These are phyloP conservation scores for Sipha flava DNA, from an alignment of 1,140 invertebrate species.

Conservation along the genomic window DNA sequence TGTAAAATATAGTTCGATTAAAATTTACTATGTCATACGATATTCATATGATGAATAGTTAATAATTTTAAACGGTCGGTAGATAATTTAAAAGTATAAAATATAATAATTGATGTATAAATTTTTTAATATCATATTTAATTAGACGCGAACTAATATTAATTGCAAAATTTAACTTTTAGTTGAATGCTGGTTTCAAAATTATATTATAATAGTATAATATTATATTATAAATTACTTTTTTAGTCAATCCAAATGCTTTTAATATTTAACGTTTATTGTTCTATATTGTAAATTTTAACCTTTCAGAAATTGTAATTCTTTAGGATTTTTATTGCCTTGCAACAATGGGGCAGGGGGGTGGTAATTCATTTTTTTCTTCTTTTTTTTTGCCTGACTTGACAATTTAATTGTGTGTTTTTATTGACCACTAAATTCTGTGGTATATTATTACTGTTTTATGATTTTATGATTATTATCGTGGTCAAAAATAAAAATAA, in stretches of 20 bases:
- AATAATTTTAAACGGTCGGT: too few species aligned
- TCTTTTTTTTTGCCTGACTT: background rate
- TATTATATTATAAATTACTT: too few species aligned
- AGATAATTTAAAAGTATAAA: too few species aligned
- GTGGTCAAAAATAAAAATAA: background rate
- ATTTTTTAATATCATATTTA: too few species aligned
- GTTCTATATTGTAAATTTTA: background rate
- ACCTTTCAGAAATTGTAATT: background rate
- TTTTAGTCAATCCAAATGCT: background rate
- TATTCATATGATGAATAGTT: too few species aligned
- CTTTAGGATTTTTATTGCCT: conserved; percentile 15
- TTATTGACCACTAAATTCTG: conserved; percentile 21
- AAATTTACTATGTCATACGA: too few species aligned
- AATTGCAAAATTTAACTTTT: background rate
- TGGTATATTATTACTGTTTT: conserved; percentile 11
- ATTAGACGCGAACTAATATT: too few species aligned
- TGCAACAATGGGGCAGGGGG: background rate
- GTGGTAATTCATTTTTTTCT: background rate
- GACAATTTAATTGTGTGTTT: conserved; percentile 28
- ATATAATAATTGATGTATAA: too few species aligned
- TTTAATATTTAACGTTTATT: background rate
- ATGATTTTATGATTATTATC: conserved; percentile 27
- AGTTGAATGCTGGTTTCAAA: too few species aligned
- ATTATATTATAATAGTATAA: too few species aligned
- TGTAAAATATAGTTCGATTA: too few species aligned